These are phyloP conservation scores for Fundulus diaphanus DNA, from an alignment of 2,797 vertebrate species.

Conservation along the genomic window DNA sequence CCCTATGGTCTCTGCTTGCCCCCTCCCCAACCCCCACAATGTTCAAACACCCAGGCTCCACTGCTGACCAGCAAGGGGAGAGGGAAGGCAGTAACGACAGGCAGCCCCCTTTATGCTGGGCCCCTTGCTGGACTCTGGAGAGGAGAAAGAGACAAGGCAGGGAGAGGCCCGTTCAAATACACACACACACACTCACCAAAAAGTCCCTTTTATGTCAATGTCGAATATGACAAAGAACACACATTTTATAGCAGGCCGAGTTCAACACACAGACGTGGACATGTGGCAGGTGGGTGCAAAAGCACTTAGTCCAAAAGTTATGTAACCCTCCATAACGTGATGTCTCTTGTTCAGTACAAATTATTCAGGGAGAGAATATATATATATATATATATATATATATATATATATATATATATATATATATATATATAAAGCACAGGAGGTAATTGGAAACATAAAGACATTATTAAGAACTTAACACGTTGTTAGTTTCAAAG, in stretches of 20 bases:
- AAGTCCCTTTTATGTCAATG: constrained; percentile 72
- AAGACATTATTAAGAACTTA: constrained; percentile 52
- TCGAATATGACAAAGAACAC: constrained; percentile 64
- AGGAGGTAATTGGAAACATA: constrained; percentile 42
- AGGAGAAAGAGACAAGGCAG: constrained; percentile 80
- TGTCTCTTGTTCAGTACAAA: constrained; percentile 33
- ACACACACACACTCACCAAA: constrained; percentile 71
- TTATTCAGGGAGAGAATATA: constrained; percentile 20
- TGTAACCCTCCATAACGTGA: constrained; percentile 53
- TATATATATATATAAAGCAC: no score
- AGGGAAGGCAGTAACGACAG: constrained; percentile 70
- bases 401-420: no score
- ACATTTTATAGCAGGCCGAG: constrained; percentile 48
- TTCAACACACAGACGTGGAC: constrained; percentile 31
- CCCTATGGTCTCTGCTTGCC: constrained; percentile 69
- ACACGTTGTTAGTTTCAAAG: constrained; percentile 67
- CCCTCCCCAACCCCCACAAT: constrained; percentile 40
- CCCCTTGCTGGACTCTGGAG: constrained; percentile 82
- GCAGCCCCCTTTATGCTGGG: constrained; percentile 78
- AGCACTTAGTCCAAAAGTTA: constrained; percentile 57
- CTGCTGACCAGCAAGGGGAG: constrained; percentile 66
- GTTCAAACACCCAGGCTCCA: constrained; percentile 64
- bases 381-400: neutral
- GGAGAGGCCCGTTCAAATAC: constrained; percentile 77
- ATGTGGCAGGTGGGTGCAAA: constrained; percentile 58